phyloP scores from a whole-genome alignment of 2,888 invertebrate species.

The Gastrophysa polygoni region DNA sequence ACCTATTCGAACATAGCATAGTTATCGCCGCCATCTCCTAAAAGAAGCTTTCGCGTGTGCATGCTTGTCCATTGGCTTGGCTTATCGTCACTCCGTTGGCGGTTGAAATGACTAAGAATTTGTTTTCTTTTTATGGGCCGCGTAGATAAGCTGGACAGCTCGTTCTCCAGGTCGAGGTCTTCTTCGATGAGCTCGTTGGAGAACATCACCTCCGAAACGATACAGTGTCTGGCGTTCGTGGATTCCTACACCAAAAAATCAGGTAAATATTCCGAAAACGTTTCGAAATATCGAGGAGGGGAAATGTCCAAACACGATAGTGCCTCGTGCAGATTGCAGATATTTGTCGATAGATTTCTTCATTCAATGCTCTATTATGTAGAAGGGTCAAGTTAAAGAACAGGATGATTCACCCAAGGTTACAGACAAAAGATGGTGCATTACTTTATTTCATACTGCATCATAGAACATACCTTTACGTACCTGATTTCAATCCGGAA shows the following conservation, averaged over 20 bases:
- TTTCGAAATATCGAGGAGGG: too few species aligned
- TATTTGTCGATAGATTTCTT: too few species aligned
- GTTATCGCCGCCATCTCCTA: neutral
- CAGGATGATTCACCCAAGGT: too few species aligned
- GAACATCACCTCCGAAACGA: slow-evolving; percentile 94
- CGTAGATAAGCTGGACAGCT: slow-evolving; percentile 95
- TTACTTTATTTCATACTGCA: too few species aligned
- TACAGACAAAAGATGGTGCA: too few species aligned
- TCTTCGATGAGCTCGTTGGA: slow-evolving; percentile 98
- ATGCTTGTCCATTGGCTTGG: slow-evolving; percentile 15
- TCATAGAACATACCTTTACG: too few species aligned
- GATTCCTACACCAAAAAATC: slow-evolving; percentile 94
- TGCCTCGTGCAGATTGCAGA: too few species aligned
- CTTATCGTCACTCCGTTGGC: neutral
- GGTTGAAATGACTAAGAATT: slow-evolving; percentile 37
- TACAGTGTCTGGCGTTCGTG: slow-evolving; percentile 94
- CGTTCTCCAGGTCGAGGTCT: slow-evolving; percentile 94
- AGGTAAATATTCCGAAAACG: too few species aligned
- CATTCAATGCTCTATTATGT: too few species aligned
- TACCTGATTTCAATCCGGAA: too few species aligned
- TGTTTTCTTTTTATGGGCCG: slow-evolving; percentile 66
- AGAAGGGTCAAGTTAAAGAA: too few species aligned
- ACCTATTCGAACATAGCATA: neutral
- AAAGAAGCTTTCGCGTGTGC: slow-evolving; percentile 26
- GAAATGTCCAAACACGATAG: too few species aligned